phyloP scores from a whole-genome alignment of 2,113 vertebrate genomes.

The Dendropsophus ebraccatus region DNA sequence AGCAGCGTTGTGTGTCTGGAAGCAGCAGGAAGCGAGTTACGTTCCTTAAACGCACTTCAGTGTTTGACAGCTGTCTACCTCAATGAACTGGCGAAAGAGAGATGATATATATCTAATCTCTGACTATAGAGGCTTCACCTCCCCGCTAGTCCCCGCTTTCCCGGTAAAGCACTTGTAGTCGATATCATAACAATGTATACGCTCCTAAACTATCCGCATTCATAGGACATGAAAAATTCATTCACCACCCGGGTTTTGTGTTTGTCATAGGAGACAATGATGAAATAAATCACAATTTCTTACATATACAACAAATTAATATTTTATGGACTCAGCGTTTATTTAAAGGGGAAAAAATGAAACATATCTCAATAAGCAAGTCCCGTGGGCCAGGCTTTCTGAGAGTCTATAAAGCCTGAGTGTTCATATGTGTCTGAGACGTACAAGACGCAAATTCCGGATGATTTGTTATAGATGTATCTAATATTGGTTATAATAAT shows the following conservation, averaged over 20 bases:
- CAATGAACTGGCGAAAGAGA: conserved; percentile 43
- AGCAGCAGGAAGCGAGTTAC: conserved; percentile 20
- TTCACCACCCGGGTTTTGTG: neutral
- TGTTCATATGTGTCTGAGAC: neutral
- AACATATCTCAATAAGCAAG: conserved; percentile 21
- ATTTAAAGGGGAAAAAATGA: conserved; percentile 17
- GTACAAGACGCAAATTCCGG: neutral
- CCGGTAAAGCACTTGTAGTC: neutral
- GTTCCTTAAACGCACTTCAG: conserved; percentile 1
- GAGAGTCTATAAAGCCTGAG: neutral
- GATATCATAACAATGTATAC: neutral
- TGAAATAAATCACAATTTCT: conserved; percentile 31
- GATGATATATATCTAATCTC: conserved; percentile 47
- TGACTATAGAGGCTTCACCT: conserved; percentile 17
- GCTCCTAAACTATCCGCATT: neutral
- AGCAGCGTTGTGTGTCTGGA: conserved; percentile 13
- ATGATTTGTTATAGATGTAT: too few species aligned
- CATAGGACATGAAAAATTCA: conserved; percentile 15
- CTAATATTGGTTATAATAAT: too few species aligned
- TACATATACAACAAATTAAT: conserved; percentile 35
- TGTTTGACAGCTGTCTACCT: conserved; percentile 44
- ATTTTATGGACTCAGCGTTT: conserved; percentile 34
- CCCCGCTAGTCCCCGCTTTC: neutral
- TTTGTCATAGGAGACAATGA: conserved; percentile 40
- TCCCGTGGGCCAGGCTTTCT: neutral